Conservation (phyloP, 2,888 invertebrate species). For the Pseudococcus viburni region DNA sequence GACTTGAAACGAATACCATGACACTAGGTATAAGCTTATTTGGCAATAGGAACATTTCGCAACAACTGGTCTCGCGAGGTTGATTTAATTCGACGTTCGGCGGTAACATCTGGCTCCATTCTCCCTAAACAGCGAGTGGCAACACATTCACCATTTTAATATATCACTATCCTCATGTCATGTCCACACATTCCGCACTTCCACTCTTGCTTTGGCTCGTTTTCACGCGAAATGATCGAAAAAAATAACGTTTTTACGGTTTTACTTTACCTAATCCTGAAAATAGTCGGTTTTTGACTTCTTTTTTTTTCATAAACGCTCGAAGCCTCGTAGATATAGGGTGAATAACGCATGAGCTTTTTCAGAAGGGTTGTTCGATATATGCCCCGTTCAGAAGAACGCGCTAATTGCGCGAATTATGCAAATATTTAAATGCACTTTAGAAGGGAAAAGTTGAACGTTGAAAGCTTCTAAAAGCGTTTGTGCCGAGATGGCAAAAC, state of each 20-base stretch:
- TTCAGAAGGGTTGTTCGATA: constrained; percentile 32
- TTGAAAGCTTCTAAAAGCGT: constrained; percentile 47
- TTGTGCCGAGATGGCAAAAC: neutral
- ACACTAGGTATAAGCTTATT: constrained; percentile 2
- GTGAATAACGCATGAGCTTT: constrained; percentile 44
- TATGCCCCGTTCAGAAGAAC: neutral
- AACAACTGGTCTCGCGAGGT: constrained; percentile 40
- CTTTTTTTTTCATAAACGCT: neutral
- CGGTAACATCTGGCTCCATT: constrained; percentile 29
- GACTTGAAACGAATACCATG: neutral
- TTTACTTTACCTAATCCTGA: neutral
- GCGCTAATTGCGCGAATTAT: constrained; percentile 29
- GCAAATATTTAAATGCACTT: constrained; percentile 39
- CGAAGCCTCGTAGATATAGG: neutral
- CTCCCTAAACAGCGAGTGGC: neutral
- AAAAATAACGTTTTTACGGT: neutral
- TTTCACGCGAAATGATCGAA: neutral
- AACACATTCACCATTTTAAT: constrained; percentile 34
- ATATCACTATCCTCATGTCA: neutral
- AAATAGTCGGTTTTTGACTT: neutral
- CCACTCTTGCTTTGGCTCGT: neutral
- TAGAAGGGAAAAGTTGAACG: constrained; percentile 28
- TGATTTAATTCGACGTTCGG: constrained; percentile 4
- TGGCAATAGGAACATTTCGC: constrained; percentile 18
- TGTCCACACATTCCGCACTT: neutral